These are phyloP conservation scores for Trichonephila clavipes DNA, from an alignment of 1,140 invertebrate species.

Conservation along the genomic window DNA sequence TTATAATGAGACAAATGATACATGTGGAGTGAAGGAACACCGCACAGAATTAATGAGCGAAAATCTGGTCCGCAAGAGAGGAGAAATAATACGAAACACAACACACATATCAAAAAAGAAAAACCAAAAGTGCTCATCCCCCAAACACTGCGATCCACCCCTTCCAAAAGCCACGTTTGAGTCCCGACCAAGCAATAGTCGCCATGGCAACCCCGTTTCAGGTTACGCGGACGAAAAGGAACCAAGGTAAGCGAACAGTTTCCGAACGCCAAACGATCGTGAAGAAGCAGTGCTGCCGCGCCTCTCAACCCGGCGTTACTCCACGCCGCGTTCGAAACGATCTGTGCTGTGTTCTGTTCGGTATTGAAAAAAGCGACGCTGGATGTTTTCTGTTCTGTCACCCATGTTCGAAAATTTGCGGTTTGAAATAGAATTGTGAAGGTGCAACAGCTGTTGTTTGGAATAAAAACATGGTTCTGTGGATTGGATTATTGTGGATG, in stretches of 20 bases:
- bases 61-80: background rate
- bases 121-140: slow-evolving; percentile 12
- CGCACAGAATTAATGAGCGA: slow-evolving; percentile 38
- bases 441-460: background rate
- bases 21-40: background rate
- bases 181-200: slow-evolving; percentile 49
- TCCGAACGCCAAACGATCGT: slow-evolving; percentile 64
- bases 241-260: slow-evolving; percentile 53
- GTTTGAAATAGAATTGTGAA: slow-evolving; percentile 27
- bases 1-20: slow-evolving; percentile 5
- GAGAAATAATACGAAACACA: slow-evolving; percentile 25
- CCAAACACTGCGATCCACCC: slow-evolving; percentile 46
- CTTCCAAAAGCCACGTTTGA: slow-evolving; percentile 38
- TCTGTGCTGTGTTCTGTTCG: background rate
- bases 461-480: slow-evolving; percentile 44
- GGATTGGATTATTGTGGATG: slow-evolving; percentile 58
- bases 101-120: background rate
- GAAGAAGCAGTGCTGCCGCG: background rate
- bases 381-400: slow-evolving; percentile 15
- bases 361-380: slow-evolving; percentile 10
- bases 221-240: slow-evolving; percentile 57
- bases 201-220: slow-evolving; percentile 71
- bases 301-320: slow-evolving; percentile 39
- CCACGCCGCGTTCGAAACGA: slow-evolving; percentile 2
- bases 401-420: slow-evolving; percentile 1